Percentiles rank a stretch among this genome's conserved stretches.
phyloP scores from a whole-genome alignment of 2,113 vertebrate genomes.

The Syrrhaptes paradoxus region DNA sequence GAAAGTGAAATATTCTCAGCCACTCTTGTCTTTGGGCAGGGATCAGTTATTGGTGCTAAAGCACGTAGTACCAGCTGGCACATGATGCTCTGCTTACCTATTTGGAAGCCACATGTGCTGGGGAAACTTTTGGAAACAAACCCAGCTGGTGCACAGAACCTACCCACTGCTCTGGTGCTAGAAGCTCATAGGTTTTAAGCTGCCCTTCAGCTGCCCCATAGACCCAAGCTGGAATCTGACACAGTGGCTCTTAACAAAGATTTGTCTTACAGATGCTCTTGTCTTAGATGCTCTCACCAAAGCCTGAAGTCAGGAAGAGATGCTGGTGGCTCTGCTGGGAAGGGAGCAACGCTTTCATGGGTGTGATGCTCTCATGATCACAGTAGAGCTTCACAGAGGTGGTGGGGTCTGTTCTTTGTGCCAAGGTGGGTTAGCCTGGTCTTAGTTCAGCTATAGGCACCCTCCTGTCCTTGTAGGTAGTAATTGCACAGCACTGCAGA shows the following conservation, averaged over 20 bases:
- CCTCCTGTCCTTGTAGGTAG: not conserved
- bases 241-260: not conserved
- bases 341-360: not conserved
- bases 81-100: not conserved
- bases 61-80: accelerated
- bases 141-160: not conserved
- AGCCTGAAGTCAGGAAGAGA: not conserved
- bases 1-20: not conserved
- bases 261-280: not conserved
- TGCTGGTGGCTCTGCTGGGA: not conserved
- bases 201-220: not conserved
- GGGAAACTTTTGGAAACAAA: not conserved
- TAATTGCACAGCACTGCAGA: not conserved
- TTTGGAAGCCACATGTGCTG: not conserved
- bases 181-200: not conserved
- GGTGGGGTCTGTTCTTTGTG: not conserved
- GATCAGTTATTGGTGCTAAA: not conserved
- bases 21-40: not conserved
- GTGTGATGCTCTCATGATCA: not conserved
- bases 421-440: not conserved
- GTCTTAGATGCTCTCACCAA: not conserved
- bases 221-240: not conserved
- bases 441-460: not conserved
- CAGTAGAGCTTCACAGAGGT: not conserved
- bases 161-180: not conserved